Percentiles rank a stretch among this genome's conserved stretches.
Conservation (phyloP, 2,113 vertebrate species). For the Nettapus auritus region DNA sequence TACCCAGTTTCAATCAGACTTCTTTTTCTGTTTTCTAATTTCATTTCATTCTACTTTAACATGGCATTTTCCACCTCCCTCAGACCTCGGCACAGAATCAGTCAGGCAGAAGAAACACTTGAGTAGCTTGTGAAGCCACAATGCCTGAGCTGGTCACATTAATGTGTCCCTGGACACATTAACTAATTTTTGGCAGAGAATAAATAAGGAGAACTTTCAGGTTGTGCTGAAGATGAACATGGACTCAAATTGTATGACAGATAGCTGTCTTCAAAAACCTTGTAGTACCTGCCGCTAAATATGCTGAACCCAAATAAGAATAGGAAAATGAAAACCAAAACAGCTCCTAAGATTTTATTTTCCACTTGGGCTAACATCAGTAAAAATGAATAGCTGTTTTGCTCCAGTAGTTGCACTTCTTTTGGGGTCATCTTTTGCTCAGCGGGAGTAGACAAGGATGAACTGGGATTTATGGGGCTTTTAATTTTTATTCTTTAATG, state of each 20-base stretch:
- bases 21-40: conserved; percentile 37
- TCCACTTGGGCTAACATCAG: not conserved
- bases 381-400: conserved; percentile 1
- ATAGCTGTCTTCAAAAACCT: not conserved
- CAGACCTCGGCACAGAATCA: conserved; percentile 18
- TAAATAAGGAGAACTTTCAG: not conserved
- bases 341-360: not conserved
- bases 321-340: not conserved
- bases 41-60: conserved; percentile 40
- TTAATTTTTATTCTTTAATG: conserved; percentile 42
- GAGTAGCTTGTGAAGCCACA: not conserved
- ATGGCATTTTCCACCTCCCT: conserved; percentile 20
- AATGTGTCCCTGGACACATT: not conserved
- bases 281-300: not conserved
- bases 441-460: conserved; percentile 27
- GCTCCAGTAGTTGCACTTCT: conserved; percentile 30
- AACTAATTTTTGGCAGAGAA: not conserved
- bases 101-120: conserved; percentile 3
- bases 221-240: not conserved
- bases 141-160: not conserved
- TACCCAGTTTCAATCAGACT: not conserved
- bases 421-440: conserved; percentile 29
- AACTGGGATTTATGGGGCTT: conserved; percentile 29
- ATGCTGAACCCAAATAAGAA: not conserved
- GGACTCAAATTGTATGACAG: not conserved